Percentiles rank a stretch among this genome's conserved stretches.
phyloP scores from a whole-genome alignment of 2,113 vertebrate species.

The Scortum barcoo region DNA sequence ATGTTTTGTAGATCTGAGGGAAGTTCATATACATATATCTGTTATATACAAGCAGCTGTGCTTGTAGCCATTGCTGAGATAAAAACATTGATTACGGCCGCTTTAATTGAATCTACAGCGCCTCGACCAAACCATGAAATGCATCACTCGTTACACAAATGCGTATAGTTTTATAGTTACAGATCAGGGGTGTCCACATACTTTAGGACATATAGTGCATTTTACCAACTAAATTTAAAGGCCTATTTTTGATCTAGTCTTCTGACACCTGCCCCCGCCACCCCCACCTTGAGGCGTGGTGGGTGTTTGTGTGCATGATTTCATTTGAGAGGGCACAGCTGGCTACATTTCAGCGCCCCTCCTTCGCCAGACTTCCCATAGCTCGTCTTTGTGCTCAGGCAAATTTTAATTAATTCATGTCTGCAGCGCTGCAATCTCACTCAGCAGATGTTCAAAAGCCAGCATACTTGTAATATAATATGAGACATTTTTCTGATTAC shows the following conservation, averaged over 20 bases:
- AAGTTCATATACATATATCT: not conserved
- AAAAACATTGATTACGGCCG: not conserved
- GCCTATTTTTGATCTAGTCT: conserved; percentile 5
- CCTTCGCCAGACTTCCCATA: conserved; percentile 43
- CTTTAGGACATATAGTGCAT: conserved; percentile 3
- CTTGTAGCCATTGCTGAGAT: not conserved
- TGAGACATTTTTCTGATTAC: conserved; percentile 58
- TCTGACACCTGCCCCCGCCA: conserved; percentile 2
- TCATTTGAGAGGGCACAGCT: conserved; percentile 61
- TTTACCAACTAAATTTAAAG: not conserved
- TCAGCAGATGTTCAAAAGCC: conserved; percentile 69
- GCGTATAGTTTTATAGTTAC: not conserved
- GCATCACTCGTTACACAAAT: no score
- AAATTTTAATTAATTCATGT: conserved; percentile 69
- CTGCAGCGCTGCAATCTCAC: conserved; percentile 50
- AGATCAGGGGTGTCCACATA: not conserved
- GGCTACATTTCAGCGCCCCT: conserved; percentile 47
- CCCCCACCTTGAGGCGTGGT: not conserved
- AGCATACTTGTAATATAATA: conserved; percentile 53
- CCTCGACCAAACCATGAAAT: not conserved
- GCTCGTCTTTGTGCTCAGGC: conserved; percentile 59
- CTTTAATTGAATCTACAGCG: not conserved
- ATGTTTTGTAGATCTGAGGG: not conserved
- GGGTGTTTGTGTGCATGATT: conserved; percentile 34
- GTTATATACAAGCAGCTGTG: not conserved